Percentiles rank a stretch among this genome's conserved stretches.
phyloP scores from a whole-genome alignment of 2,888 invertebrate genomes.

The Tuberolachnus salignus region DNA sequence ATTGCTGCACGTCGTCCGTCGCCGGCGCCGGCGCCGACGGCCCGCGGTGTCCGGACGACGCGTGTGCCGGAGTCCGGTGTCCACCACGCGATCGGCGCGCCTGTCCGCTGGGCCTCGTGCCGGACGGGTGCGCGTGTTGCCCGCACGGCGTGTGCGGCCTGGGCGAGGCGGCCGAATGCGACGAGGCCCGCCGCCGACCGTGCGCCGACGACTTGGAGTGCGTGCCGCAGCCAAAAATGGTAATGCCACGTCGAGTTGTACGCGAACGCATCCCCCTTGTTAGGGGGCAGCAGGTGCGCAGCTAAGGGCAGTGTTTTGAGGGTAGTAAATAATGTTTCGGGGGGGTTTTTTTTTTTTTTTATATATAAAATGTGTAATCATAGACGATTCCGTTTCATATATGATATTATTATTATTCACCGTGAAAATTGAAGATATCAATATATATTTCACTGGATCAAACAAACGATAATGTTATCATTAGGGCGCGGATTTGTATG shows the following conservation, averaged over 20 bases:
- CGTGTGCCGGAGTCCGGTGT: constrained; percentile 8
- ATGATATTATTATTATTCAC: too few relatives aligned
- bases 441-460: too few relatives aligned
- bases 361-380: too few relatives aligned
- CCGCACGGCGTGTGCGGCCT: constrained; percentile 37
- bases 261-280: background rate
- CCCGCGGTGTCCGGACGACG: background rate
- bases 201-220: constrained; percentile 36
- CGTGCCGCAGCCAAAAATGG: background rate
- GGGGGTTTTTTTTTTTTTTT: constrained; percentile 6
- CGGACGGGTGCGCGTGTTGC: constrained; percentile 43
- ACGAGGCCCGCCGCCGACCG: background rate
- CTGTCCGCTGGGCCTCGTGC: constrained; percentile 41
- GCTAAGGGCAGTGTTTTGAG: too few relatives aligned
- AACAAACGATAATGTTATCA: too few relatives aligned
- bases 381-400: too few relatives aligned
- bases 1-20: background rate
- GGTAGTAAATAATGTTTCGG: too few relatives aligned
- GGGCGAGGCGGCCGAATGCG: constrained; percentile 11
- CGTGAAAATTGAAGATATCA: too few relatives aligned
- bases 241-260: too few relatives aligned
- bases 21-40: background rate
- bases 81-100: constrained; percentile 1
- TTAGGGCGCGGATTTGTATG: too few relatives aligned
- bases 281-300: too few relatives aligned